Evolutionary conservation across 1,140 invertebrate genomes (phyloP).

Genomic region (Oscheius sp.): DNA sequence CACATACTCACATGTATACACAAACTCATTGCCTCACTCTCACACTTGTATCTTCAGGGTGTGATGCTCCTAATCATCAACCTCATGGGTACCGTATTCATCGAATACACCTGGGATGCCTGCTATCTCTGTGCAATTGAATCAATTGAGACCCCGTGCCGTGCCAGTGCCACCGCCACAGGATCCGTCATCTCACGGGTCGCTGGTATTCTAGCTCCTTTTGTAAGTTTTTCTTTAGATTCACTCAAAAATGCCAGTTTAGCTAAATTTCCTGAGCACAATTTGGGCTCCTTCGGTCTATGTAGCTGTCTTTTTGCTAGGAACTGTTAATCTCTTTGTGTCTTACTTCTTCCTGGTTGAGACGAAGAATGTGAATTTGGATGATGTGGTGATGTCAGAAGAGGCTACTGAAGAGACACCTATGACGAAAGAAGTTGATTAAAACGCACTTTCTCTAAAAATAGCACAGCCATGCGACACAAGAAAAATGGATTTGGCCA

Average conservation of each 20-base stretch:
- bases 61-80: constrained; percentile 51
- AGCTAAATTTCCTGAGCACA: constrained; percentile 55
- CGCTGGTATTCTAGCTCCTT: constrained; percentile 53
- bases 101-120: constrained; percentile 59
- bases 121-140: constrained; percentile 57
- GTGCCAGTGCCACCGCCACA: constrained; percentile 48
- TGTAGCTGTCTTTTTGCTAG: constrained; percentile 52
- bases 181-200: constrained; percentile 57
- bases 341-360: constrained; percentile 58
- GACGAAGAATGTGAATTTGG: constrained; percentile 54
- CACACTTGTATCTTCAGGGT: constrained; percentile 40
- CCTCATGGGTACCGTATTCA: constrained; percentile 52
- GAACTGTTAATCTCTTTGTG: constrained; percentile 51
- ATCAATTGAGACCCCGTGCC: constrained; percentile 49
- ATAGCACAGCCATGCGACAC: no score
- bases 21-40: no score
- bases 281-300: constrained; percentile 57
- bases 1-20: no score
- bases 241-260: background rate
- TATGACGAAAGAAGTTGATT: background rate
- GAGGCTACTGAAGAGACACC: constrained; percentile 24
- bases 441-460: no score
- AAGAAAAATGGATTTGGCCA: no score
- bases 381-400: constrained; percentile 45
- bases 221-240: constrained; percentile 23